Conservation (phyloP, 2,113 vertebrate genomes). For the Pavo muticus region DNA sequence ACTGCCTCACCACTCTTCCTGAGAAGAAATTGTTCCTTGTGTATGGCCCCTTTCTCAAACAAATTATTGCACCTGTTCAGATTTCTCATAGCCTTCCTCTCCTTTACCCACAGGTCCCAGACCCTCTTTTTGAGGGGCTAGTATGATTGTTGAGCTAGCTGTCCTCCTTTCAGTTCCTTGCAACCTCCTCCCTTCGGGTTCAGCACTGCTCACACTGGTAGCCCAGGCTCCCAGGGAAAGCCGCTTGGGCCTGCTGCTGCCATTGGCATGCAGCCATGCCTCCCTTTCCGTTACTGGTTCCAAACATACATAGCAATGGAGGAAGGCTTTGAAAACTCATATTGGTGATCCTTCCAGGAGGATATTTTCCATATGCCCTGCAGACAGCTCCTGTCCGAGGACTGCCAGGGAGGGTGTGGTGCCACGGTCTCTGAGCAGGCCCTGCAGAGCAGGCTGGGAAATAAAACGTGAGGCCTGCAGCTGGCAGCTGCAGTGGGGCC, state of each 20-base stretch:
- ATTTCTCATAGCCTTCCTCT: not conserved
- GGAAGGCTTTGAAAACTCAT: not conserved
- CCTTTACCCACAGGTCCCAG: not conserved
- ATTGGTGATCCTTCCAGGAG: not conserved
- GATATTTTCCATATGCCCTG: fast-evolving
- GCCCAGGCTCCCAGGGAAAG: not conserved
- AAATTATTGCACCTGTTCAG: not conserved
- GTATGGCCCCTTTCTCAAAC: not conserved
- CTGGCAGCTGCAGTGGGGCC: not conserved
- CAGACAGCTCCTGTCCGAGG: not conserved
- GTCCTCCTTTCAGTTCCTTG: not conserved
- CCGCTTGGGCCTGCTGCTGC: not conserved
- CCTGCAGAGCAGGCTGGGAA: fast-evolving
- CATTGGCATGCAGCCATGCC: not conserved
- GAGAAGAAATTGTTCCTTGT: not conserved
- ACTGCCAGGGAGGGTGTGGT: fast-evolving
- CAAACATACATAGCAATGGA: not conserved
- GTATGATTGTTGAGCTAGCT: not conserved
- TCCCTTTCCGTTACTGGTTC: not conserved
- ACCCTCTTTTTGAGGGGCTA: not conserved
- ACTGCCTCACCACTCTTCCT: not conserved
- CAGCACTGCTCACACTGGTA: fast-evolving
- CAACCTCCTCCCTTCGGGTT: not conserved
- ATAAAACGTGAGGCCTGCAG: fast-evolving
- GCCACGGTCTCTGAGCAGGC: not conserved